A percentile compares a stretch with the other conserved stretches of the same genome.
phyloP scores from a whole-genome alignment of 2,888 invertebrate genomes.

The Belgica antarctica region DNA sequence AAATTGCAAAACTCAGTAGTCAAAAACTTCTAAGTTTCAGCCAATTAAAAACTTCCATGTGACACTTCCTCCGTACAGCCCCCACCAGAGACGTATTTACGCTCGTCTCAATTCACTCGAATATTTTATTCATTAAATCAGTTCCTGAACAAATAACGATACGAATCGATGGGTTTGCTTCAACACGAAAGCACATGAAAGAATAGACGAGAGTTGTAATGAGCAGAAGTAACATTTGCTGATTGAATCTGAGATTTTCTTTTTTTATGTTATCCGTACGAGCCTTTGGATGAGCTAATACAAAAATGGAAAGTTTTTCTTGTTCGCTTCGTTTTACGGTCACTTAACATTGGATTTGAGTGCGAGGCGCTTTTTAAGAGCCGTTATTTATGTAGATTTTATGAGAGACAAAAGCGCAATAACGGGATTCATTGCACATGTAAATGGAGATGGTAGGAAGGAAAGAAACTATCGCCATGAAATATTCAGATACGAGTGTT shows the following conservation, averaged over 20 bases:
- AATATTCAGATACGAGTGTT: slow-evolving; percentile 34
- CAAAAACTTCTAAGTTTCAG: no score
- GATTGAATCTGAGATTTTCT: slow-evolving; percentile 22
- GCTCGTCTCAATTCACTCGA: slow-evolving; percentile 20
- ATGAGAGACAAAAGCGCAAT: slow-evolving; percentile 33
- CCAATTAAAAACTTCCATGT: no score
- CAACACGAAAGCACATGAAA: neutral
- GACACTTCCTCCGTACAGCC: no score
- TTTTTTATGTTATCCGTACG: neutral
- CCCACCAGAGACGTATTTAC: no score
- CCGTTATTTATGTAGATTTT: slow-evolving; percentile 35
- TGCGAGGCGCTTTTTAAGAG: neutral
- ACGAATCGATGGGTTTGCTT: slow-evolving; percentile 2
- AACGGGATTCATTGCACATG: slow-evolving; percentile 26
- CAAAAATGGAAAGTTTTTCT: neutral
- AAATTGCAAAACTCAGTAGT: no score
- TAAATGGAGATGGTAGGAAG: neutral
- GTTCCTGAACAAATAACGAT: slow-evolving; percentile 22
- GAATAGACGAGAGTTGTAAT: neutral
- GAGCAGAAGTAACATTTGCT: neutral
- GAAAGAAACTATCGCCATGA: slow-evolving; percentile 33
- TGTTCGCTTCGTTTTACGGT: slow-evolving; percentile 30
- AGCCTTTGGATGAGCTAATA: slow-evolving; percentile 12
- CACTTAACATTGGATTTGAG: slow-evolving; percentile 34
- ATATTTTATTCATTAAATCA: slow-evolving; percentile 39